phyloP scores from a whole-genome alignment of 1,140 invertebrate species.

The silkworm (Bombyx mori) region DNA sequence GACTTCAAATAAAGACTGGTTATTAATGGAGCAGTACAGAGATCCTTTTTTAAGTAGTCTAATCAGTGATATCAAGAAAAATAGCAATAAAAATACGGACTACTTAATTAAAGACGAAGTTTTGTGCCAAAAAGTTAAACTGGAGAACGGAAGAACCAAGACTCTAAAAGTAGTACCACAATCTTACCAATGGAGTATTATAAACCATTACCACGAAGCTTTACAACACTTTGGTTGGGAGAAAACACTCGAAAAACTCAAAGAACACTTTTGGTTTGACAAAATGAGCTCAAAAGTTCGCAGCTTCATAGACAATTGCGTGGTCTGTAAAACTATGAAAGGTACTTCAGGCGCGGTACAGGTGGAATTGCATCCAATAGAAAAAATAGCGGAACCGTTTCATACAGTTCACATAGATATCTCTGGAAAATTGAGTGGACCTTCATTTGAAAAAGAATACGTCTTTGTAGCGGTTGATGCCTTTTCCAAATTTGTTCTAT shows the following conservation, averaged over 20 bases:
- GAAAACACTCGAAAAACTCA: constrained; percentile 15
- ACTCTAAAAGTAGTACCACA: constrained; percentile 13
- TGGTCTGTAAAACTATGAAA: constrained; percentile 27
- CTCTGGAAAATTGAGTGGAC: constrained; percentile 23
- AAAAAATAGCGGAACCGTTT: constrained; percentile 22
- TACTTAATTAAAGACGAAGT: constrained; percentile 6
- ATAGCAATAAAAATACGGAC: too few relatives aligned
- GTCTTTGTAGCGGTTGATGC: constrained; percentile 23
- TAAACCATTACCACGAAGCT: constrained; percentile 13
- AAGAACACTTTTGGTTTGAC: constrained; percentile 14
- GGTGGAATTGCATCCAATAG: constrained; percentile 16
- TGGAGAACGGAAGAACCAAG: background rate
- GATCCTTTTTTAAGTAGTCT: too few relatives aligned
- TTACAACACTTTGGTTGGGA: constrained; percentile 16
- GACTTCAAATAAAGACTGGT: too few relatives aligned
- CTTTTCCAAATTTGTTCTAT: constrained; percentile 18
- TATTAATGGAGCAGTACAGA: too few relatives aligned
- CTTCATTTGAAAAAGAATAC: constrained; percentile 13
- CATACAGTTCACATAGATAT: constrained; percentile 31
- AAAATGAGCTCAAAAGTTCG: constrained; percentile 21
- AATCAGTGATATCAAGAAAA: too few relatives aligned
- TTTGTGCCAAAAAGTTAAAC: constrained; percentile 1
- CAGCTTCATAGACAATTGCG: constrained; percentile 26
- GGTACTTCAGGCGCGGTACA: constrained; percentile 15
- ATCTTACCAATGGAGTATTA: constrained; percentile 18